Evolutionary conservation across 30 jellyfish, hydroid and myxozoan genomes (phyloP).

Genomic region (Mastigias papua): DNA sequence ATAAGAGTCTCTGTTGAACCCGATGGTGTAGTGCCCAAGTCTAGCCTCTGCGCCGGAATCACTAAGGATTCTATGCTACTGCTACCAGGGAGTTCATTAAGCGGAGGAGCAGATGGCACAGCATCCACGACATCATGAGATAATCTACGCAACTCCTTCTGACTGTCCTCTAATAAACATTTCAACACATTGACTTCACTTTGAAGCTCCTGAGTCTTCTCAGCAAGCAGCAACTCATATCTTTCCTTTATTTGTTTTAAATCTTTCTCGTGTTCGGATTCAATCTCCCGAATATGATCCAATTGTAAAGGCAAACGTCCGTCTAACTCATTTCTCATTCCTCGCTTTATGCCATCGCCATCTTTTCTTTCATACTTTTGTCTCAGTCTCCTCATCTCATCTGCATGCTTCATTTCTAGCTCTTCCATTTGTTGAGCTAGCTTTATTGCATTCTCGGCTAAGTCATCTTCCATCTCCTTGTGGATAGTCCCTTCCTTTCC

Average conservation of each 20-base stretch:
- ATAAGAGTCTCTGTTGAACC: slow-evolving; percentile 63
- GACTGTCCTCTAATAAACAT: slow-evolving; percentile 48
- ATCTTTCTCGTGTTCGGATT: slow-evolving; percentile 45
- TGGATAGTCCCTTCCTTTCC: slow-evolving; percentile 15
- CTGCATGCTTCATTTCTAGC: slow-evolving; percentile 49
- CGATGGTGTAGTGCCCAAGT: slow-evolving; percentile 36
- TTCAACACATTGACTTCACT: slow-evolving; percentile 48
- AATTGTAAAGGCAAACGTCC: background rate
- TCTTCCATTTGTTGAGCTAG: slow-evolving; percentile 27
- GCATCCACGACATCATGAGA: slow-evolving; percentile 59
- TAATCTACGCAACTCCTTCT: slow-evolving; percentile 4
- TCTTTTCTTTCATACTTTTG: slow-evolving; percentile 52
- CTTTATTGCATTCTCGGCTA: slow-evolving; percentile 28
- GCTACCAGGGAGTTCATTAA: slow-evolving; percentile 8
- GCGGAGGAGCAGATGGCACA: slow-evolving; percentile 27
- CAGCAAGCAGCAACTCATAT: slow-evolving; percentile 23
- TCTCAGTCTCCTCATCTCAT: slow-evolving; percentile 43
- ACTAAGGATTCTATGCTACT: slow-evolving; percentile 8
- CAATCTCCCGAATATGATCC: slow-evolving; percentile 29
- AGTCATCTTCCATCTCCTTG: slow-evolving; percentile 21
- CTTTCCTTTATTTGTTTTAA: slow-evolving; percentile 24
- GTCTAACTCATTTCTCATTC: background rate
- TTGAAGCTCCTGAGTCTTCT: slow-evolving; percentile 56
- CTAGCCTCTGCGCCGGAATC: slow-evolving; percentile 15
- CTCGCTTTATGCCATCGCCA: slow-evolving; percentile 23